Evolutionary conservation across 2,888 invertebrate genomes (phyloP).

Genomic region (Palloptera scutellata): DNA sequence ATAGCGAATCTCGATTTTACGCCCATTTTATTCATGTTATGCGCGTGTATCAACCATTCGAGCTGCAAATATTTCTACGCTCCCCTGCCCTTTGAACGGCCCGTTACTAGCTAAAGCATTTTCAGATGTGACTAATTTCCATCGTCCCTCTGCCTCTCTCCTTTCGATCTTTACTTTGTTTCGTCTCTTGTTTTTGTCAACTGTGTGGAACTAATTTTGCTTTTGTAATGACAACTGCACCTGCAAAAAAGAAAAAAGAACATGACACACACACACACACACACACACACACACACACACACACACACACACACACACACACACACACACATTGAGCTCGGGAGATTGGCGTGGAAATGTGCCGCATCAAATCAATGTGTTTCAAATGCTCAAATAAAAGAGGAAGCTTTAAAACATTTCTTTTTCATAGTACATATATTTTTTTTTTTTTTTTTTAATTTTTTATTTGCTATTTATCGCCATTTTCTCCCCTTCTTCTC

Average conservation of each 20-base stretch:
- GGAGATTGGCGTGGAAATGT: background rate
- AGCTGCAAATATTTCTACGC: conserved; percentile 5
- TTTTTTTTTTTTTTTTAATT: conserved; percentile 24
- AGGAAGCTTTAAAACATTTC: conserved; percentile 14
- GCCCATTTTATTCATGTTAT: conserved; percentile 48
- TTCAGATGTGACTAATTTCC: conserved; percentile 44
- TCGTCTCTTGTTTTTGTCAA: conserved; percentile 59
- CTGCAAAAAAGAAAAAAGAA: conserved; percentile 51
- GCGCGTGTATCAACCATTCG: conserved; percentile 22
- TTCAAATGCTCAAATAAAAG: conserved; percentile 8
- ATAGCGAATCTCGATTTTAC: conserved; percentile 63
- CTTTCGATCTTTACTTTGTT: conserved; percentile 11
- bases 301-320: no score
- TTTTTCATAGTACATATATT: conserved; percentile 2
- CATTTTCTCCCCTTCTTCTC: conserved; percentile 5
- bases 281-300: no score
- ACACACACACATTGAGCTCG: background rate
- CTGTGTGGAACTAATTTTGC: conserved; percentile 60
- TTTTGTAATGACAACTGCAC: conserved; percentile 50
- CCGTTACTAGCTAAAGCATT: conserved; percentile 19
- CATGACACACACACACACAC: no score
- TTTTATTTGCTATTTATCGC: conserved; percentile 28
- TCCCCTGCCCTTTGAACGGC: background rate
- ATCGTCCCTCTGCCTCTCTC: conserved; percentile 17
- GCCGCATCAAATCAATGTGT: background rate